phyloP scores from a whole-genome alignment of 2,797 vertebrate genomes.

The Poeciliopsis presidionis region DNA sequence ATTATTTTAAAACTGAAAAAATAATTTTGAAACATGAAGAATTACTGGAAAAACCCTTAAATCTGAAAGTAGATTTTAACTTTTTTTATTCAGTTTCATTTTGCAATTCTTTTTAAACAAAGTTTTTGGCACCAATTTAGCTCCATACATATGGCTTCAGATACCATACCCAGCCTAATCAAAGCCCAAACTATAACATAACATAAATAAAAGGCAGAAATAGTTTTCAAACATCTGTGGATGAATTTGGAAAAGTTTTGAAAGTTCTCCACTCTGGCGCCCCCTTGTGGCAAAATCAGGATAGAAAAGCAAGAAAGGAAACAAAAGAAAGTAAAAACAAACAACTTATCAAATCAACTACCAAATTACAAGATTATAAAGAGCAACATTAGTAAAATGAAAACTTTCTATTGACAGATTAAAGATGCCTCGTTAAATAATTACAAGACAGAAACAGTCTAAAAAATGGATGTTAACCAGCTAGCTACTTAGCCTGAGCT shows the following conservation, averaged over 20 bases:
- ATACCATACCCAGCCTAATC: too few relatives aligned
- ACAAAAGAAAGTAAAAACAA: too few relatives aligned
- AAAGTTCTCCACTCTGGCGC: not conserved
- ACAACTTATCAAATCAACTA: not conserved
- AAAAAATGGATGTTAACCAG: not conserved
- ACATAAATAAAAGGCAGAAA: not conserved
- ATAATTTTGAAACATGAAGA: too few relatives aligned
- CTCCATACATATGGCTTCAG: not conserved
- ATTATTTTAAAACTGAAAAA: too few relatives aligned
- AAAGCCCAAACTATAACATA: not conserved
- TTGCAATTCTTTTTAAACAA: too few relatives aligned
- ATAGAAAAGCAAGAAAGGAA: not conserved
- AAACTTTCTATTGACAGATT: not conserved
- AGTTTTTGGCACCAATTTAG: too few relatives aligned
- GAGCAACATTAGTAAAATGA: not conserved
- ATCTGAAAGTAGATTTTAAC: not conserved
- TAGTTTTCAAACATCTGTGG: not conserved
- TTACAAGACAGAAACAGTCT: not conserved
- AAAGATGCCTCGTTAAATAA: not conserved
- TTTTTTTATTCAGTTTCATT: too few relatives aligned
- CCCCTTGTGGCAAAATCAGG: not conserved
- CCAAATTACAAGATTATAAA: not conserved
- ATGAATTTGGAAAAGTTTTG: not conserved
- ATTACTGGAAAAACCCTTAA: too few relatives aligned
- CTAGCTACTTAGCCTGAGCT: not conserved